phyloP scores from a whole-genome alignment of 2,888 invertebrate genomes.

The Leucoma salicis region DNA sequence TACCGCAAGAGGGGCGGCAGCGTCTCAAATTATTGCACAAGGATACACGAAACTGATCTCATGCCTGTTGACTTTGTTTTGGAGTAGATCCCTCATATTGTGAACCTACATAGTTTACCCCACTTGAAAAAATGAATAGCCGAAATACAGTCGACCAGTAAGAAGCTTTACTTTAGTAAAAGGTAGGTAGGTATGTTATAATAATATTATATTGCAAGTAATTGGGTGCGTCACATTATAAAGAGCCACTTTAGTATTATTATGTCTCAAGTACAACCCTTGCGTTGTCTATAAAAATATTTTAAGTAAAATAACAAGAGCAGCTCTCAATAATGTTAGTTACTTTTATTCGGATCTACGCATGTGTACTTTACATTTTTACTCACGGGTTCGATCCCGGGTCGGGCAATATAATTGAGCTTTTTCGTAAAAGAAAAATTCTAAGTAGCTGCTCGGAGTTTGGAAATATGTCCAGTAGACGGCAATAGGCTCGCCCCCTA shows the following conservation, averaged over 20 bases:
- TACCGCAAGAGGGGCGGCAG: conserved; percentile 4
- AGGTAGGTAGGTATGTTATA: too few relatives aligned
- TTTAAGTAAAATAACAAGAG: not conserved
- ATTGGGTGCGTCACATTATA: conserved; percentile 34
- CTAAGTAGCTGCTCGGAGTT: too few relatives aligned
- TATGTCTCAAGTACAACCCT: conserved; percentile 9
- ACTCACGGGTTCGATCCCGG: too few relatives aligned
- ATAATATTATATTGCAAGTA: conserved; percentile 34
- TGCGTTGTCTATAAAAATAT: conserved; percentile 8
- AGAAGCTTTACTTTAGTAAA: conserved; percentile 42
- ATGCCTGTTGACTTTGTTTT: conserved; percentile 62
- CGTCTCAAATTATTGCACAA: conserved; percentile 23
- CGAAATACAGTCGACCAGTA: conserved; percentile 40
- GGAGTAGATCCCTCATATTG: conserved; percentile 53
- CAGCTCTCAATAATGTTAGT: not conserved
- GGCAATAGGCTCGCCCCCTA: too few relatives aligned
- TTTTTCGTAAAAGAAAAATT: too few relatives aligned
- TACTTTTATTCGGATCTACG: too few relatives aligned
- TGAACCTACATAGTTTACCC: conserved; percentile 44
- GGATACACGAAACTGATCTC: conserved; percentile 36
- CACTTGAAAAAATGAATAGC: conserved; percentile 55
- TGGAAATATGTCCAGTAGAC: too few relatives aligned
- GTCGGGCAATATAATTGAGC: too few relatives aligned
- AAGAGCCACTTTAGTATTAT: conserved; percentile 14
- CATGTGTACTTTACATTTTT: too few relatives aligned